Base-by-base conservation (phyloP, 64 coral and sea anemone species). In the Dendronephthya gigantea region DNA sequence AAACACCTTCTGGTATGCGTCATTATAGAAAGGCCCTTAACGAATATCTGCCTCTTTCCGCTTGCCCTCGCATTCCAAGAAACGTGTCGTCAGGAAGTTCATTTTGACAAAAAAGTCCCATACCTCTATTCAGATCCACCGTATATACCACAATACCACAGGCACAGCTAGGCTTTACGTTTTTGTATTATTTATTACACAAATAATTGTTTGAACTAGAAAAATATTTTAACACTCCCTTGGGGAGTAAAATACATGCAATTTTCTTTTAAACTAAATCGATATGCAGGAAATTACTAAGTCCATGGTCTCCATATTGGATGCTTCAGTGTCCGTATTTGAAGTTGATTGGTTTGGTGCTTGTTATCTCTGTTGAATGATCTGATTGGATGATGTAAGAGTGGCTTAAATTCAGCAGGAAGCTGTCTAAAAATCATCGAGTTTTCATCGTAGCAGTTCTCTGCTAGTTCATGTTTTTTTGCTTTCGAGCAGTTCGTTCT, bases 361-460 rank as follows among this genome's bases (percentile, higher is more conserved):
- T 62, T 0, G 17, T 22, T 62, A 23, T 19, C 5, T n/a, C 1
- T 27, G 25, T 33, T 79, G 17, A 79, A 79, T 19, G 72, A 36
- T 79, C 36, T 79, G 36, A 79, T 79, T 79, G 72, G 72, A 79
- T 79, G 72, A 33, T 79, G 19, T 79, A 79, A 39, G 15, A 79
- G 29, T 79, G 72, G 72, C 29, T 79, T 79, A 12, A 79, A 36
- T 79, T 34, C 17, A 23, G 55, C 55, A 23, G 19, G 55, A 62
- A 62, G 25, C 25, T 62, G 55, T 22, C 55, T 23, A 27, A 5
- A 7, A 6, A 62, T 5, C 3, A 6, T 62, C 19, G 55, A 62
- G 19, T 22, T n/a, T 19, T 62, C 55, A 45, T 45, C 41, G 11
- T 11, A 45, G 41, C 11, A 7, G 1, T 62, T 62, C 25, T 62